Base-by-base conservation (phyloP, 2,113 vertebrate genomes). In the Pomatorhinus ruficollis region DNA sequence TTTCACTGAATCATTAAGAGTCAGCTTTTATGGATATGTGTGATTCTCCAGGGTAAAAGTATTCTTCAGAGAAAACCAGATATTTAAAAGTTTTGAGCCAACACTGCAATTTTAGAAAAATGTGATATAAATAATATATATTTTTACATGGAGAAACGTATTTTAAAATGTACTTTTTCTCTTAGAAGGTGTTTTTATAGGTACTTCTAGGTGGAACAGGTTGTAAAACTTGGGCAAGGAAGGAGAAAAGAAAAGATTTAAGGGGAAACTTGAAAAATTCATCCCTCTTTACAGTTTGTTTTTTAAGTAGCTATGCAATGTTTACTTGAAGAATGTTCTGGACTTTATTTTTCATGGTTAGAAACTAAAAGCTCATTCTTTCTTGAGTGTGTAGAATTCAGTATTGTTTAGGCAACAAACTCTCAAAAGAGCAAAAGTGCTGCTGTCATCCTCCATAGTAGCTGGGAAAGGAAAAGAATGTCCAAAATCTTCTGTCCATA, bases 91-190 rank as follows among this genome's bases (percentile, higher is more conserved):
- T 52, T 85, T 92, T 33, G 20, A 95, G 28, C 28, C 63, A 77
- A 56, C 5, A 17, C 10, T 31, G 25, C 45, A 59, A 9, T 74
- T 91, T 87, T 69, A 83, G 42, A 52, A 93, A 71, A 77, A 66
- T 0, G 11, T 79, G 3, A 8, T 83, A 22, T 40, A 74, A 86
- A 45, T 76, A 44, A 37, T 72, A 85, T 7, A 6, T 68, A 16
- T 72, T 92, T 96, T 89, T 88, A 70, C 31, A 47, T 3, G 8
- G 77, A 81, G 59, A 68, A 71, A 60, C 33, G 12, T 44, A 45
- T 95, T 94, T 94, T 82, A 37, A 77, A 82, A 70, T 90, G 23
- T 80, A 33, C 22, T 80, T 88, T 94, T 53, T 94, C 24, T 93
- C 47, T 83, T 47, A 85, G 45, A 60, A 91, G 17, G 56, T 94